phyloP scores from a whole-genome alignment of 2,888 invertebrate genomes.

The Marronus borbonicus region DNA sequence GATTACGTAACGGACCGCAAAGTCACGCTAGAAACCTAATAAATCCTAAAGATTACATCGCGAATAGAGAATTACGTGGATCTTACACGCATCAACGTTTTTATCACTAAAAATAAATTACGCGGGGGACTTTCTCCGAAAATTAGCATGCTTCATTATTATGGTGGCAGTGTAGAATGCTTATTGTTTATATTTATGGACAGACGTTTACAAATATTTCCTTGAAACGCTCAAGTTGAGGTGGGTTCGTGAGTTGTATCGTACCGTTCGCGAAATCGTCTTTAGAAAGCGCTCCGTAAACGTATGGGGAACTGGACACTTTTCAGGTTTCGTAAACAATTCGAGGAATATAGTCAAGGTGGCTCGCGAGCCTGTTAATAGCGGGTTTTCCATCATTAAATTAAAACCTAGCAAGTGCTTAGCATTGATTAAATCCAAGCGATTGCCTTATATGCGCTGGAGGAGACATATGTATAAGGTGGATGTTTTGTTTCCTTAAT shows the following conservation, averaged over 20 bases:
- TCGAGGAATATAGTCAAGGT: constrained; percentile 44
- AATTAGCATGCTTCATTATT: background rate
- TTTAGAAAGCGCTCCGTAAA: constrained; percentile 16
- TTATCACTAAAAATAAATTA: background rate
- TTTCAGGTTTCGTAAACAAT: constrained; percentile 50
- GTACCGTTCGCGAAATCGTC: constrained; percentile 30
- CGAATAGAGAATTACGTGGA: background rate
- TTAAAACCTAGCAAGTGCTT: constrained; percentile 35
- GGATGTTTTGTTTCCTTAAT: no score
- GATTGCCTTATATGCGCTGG: background rate
- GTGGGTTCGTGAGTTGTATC: background rate
- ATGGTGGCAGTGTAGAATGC: background rate
- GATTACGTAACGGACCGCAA: constrained; percentile 2
- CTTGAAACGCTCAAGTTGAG: constrained; percentile 31
- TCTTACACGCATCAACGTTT: background rate
- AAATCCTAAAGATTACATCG: constrained; percentile 16
- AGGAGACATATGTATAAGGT: background rate
- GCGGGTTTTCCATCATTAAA: constrained; percentile 40
- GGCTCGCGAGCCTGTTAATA: constrained; percentile 27
- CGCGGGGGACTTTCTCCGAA: background rate
- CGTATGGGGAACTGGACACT: constrained; percentile 25
- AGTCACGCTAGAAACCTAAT: background rate
- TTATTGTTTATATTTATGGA: constrained; percentile 40
- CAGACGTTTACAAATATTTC: constrained; percentile 45
- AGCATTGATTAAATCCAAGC: constrained; percentile 33